Base-by-base conservation (phyloP, 2,888 invertebrate genomes). In the Germaria angustata region DNA sequence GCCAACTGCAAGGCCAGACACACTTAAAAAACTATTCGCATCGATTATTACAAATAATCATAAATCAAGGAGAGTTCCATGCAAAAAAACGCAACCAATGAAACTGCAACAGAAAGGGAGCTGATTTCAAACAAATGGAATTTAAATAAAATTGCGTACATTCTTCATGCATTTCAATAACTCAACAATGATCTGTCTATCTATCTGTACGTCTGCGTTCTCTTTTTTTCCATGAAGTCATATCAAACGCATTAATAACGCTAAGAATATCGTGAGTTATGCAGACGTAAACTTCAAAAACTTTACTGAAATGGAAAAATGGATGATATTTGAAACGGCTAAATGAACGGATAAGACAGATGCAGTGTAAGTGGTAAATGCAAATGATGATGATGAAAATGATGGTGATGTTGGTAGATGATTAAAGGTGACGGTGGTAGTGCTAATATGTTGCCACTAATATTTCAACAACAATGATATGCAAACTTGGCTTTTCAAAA, bases 401-500 rank as follows among this genome's bases (percentile, higher is more conserved):
- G 41, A 7, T n/a, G 61, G 36, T 57, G 65, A 57, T 57, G 65
- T 32, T 41, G 44, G 44, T 24, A 24, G 17, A 59, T 15, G 66
- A 41, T 68, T 59, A 68, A 76, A 76, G 65, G 78, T 79, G 72
- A 49, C 72, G 71, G 36, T 72, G 57, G 20, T 66, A 79, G 79
- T 66, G 72, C 79, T 72, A 79, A 79, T 79, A 79, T 72, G 65
- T 66, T 79, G 65, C 72, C 79, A 72, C 79, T 79, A 68, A 68
- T 61, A 77, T 51, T 77, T 77, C 59, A 77, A 68, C 59, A 51
- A 51, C 39, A 77, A 49, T 59, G 44, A 59, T 59, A 80, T 49
- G 36, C 59, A 65, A 59, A 66, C 46, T 11, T 17, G 59, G 24
- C 57, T 44, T 59, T 59, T 24, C 8, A 2, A 24, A n/a, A 17